Evolutionary conservation across 1,140 invertebrate genomes (phyloP).

Genomic region (Drosophila kanapiae): DNA sequence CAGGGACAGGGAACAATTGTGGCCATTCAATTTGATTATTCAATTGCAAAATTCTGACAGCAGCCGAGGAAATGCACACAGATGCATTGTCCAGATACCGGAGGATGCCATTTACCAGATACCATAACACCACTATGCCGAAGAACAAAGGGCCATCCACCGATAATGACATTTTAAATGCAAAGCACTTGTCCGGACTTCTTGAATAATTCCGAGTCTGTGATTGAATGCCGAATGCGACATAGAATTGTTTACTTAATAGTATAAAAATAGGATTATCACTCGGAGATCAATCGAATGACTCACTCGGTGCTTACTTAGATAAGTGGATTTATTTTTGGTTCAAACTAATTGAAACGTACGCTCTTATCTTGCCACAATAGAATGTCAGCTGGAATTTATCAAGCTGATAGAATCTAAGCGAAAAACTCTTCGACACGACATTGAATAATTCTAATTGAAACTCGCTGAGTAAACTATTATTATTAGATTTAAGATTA

Average conservation of each 20-base stretch:
- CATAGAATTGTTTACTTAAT: not conserved
- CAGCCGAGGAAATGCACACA: slow-evolving; percentile 61
- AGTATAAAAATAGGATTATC: not conserved
- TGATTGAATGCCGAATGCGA: not conserved
- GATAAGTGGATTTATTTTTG: not conserved
- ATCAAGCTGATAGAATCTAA: not conserved
- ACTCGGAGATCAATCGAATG: not conserved
- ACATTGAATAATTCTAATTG: not conserved
- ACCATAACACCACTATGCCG: not conserved
- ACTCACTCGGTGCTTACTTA: too few relatives aligned
- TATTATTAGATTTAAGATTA: too few relatives aligned
- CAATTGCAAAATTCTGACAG: slow-evolving; percentile 76
- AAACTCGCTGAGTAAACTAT: not conserved
- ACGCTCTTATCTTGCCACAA: not conserved
- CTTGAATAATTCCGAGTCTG: slow-evolving; percentile 42
- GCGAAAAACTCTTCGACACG: not conserved
- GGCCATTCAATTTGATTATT: slow-evolving; percentile 72
- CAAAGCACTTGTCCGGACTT: slow-evolving; percentile 39
- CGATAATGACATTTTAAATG: slow-evolving; percentile 76
- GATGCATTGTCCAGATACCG: slow-evolving; percentile 61
- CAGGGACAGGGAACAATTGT: slow-evolving; percentile 40
- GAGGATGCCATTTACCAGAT: slow-evolving; percentile 38
- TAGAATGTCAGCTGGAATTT: not conserved
- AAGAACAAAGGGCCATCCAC: slow-evolving; percentile 3
- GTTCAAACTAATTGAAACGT: not conserved